A percentile compares a stretch with the other conserved stretches of the same genome.
phyloP scores from a whole-genome alignment of 2,888 invertebrate genomes.

The Mesoligia furuncula region DNA sequence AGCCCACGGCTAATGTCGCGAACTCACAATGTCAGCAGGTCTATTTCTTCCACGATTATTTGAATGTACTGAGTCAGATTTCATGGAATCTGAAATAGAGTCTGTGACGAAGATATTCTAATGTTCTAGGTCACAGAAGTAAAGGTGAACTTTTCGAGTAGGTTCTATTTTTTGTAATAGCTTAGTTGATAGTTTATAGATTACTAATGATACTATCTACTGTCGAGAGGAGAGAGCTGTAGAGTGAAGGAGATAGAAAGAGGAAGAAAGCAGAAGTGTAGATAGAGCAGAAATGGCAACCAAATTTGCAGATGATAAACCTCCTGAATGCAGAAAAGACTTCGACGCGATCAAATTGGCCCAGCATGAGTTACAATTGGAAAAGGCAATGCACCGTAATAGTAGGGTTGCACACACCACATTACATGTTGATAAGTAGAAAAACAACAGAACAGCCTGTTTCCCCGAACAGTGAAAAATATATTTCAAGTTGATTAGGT shows the following conservation, averaged over 20 bases:
- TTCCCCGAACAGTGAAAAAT: neutral
- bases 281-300: neutral
- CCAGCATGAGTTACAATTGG: neutral
- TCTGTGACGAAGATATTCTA: constrained; percentile 15
- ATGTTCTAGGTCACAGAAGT: constrained; percentile 24
- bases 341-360: neutral
- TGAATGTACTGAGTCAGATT: constrained; percentile 37
- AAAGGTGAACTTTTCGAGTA: neutral
- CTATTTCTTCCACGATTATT: constrained; percentile 34
- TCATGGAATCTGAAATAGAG: constrained; percentile 45
- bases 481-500: neutral
- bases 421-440: neutral
- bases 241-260: neutral
- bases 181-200: neutral
- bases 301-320: neutral
- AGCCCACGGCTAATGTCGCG: constrained; percentile 24
- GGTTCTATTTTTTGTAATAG: neutral
- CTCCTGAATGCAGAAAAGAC: neutral
- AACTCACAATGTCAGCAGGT: constrained; percentile 39
- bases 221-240: neutral
- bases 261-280: neutral
- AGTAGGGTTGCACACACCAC: neutral
- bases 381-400: neutral
- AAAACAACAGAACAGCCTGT: neutral
- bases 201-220: neutral